These are phyloP conservation scores for Cephonodes hylas DNA, from an alignment of 2,888 invertebrate genomes.

Conservation along the genomic window DNA sequence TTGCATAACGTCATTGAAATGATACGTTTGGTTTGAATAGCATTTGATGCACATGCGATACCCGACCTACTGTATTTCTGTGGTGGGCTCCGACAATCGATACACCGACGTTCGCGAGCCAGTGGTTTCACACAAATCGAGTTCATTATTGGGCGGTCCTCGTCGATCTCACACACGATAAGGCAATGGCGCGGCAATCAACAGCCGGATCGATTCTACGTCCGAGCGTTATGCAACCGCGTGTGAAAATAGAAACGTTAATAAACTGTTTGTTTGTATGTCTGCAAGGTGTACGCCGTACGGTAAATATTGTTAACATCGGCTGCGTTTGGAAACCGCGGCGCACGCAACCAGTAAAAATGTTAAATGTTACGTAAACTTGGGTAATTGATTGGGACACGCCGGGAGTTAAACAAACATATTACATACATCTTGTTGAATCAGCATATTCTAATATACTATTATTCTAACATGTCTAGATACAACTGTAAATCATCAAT, in stretches of 20 bases:
- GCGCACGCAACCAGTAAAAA: neutral
- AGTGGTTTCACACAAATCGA: neutral
- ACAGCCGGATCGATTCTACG: neutral
- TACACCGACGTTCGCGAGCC: neutral
- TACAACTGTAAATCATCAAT: too few relatives aligned
- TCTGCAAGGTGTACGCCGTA: neutral
- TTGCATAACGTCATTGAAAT: too few relatives aligned
- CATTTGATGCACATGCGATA: too few relatives aligned
- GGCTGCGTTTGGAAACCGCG: neutral
- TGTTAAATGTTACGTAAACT: neutral
- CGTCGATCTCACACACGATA: neutral
- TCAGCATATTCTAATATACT: neutral
- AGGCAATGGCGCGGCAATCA: neutral
- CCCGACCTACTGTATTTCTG: too few relatives aligned
- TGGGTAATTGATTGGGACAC: neutral
- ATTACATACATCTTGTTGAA: neutral
- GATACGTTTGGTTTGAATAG: too few relatives aligned
- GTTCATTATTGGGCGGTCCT: too few relatives aligned
- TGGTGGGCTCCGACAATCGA: too few relatives aligned
- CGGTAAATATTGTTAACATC: neutral
- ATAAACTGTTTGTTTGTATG: slow-evolving; percentile 1
- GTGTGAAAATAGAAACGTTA: slow-evolving; percentile 9
- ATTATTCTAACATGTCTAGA: too few relatives aligned
- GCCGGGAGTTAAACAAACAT: neutral
- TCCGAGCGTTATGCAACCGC: neutral